phyloP scores from a whole-genome alignment of 2,113 vertebrate species.

The Oncorhynchus nerka region DNA sequence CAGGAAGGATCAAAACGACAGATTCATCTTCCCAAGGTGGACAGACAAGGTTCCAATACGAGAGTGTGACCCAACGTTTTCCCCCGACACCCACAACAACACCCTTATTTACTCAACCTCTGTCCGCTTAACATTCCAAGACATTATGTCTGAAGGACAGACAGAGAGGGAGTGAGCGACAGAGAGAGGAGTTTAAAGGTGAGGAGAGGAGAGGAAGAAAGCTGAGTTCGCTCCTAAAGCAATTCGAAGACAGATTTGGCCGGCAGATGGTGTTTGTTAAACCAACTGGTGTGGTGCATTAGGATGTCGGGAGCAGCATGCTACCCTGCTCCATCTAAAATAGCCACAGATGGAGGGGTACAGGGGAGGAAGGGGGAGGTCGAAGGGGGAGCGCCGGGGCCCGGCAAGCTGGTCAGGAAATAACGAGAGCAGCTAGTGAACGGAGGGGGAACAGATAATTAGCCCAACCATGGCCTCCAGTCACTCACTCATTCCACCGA shows the following conservation, averaged over 20 bases:
- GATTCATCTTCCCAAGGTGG: background rate
- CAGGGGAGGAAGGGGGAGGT: background rate
- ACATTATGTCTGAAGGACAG: background rate
- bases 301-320: slow-evolving; percentile 84
- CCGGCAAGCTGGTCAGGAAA: slow-evolving; percentile 88
- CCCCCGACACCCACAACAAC: background rate
- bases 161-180: too few relatives aligned
- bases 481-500: background rate
- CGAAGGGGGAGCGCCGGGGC: slow-evolving; percentile 12
- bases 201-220: slow-evolving; percentile 11
- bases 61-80: background rate
- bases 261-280: slow-evolving; percentile 90
- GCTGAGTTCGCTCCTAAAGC: slow-evolving; percentile 64
- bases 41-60: background rate
- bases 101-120: background rate
- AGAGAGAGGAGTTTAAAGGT: too few relatives aligned
- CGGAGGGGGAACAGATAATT: slow-evolving; percentile 29
- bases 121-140: background rate
- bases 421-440: slow-evolving; percentile 69
- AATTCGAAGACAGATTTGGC: slow-evolving; percentile 83
- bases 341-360: slow-evolving; percentile 80
- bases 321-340: slow-evolving; percentile 82
- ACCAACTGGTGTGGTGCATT: slow-evolving; percentile 87
- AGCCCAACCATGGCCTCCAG: slow-evolving; percentile 10
- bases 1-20: too few relatives aligned